Conservation (phyloP, 2,113 vertebrate genomes). For the Salvelinus namaycush region DNA sequence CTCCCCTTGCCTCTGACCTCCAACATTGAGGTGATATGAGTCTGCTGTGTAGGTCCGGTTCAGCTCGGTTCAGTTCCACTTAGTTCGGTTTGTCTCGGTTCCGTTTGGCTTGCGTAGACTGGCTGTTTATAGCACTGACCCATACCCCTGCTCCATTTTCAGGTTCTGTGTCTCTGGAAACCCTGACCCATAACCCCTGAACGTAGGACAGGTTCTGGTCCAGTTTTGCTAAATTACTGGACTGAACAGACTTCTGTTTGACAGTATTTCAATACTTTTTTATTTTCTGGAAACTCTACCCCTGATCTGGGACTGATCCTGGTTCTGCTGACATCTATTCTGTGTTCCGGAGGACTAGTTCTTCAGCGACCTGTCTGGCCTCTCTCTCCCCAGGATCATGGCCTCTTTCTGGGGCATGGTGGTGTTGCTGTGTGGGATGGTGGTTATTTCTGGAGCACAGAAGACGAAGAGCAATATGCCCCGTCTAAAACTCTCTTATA, state of each 20-base stretch:
- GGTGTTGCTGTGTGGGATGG: conserved; percentile 81
- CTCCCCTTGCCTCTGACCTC: conserved; percentile 6
- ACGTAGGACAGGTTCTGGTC: conserved; percentile 58
- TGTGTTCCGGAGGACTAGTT: neutral
- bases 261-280: conserved; percentile 52
- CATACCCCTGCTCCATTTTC: conserved; percentile 77
- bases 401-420: conserved; percentile 82
- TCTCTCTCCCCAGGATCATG: conserved; percentile 76
- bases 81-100: conserved; percentile 31
- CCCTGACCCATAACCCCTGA: conserved; percentile 60
- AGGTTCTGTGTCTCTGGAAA: conserved; percentile 65
- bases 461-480: conserved; percentile 88
- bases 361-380: conserved; percentile 44
- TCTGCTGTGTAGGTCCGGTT: neutral
- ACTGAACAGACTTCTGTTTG: neutral
- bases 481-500: conserved; percentile 91
- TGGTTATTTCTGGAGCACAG: conserved; percentile 77
- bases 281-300: conserved; percentile 18
- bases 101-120: conserved; percentile 37
- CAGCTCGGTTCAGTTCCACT: no score
- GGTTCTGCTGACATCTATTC: neutral
- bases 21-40: neutral
- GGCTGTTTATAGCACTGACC: conserved; percentile 73
- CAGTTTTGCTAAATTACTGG: neutral
- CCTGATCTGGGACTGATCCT: conserved; percentile 22